A percentile compares a stretch with the other conserved stretches of the same genome.
phyloP scores from a whole-genome alignment of 2,888 invertebrate genomes.

The Lepidonotus clava region DNA sequence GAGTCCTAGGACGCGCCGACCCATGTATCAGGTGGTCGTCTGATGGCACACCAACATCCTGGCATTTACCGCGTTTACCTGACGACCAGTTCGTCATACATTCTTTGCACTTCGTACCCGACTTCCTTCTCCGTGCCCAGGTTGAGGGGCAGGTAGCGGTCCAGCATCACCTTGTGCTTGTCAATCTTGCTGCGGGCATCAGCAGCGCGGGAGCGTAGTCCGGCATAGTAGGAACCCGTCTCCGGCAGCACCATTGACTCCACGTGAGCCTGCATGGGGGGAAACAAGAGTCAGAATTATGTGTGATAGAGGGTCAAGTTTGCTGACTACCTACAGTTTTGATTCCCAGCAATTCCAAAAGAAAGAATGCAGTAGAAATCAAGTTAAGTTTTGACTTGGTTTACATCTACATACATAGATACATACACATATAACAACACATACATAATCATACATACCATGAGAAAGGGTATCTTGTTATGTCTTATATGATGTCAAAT shows the following conservation, averaged over 20 bases:
- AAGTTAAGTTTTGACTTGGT: no score
- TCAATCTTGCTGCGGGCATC: conserved; percentile 62
- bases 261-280: not conserved
- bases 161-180: conserved; percentile 61
- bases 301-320: not conserved
- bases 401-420: no score
- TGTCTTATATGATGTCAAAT: no score
- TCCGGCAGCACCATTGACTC: conserved; percentile 40
- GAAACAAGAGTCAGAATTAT: not conserved
- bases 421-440: no score
- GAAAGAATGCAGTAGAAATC: no score
- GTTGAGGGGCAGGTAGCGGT: conserved; percentile 65
- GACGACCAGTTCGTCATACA: conserved; percentile 64
- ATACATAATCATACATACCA: no score
- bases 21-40: not conserved
- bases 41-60: conserved; percentile 44
- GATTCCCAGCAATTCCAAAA: no score
- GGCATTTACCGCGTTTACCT: conserved; percentile 60
- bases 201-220: conserved; percentile 58
- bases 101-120: conserved; percentile 62
- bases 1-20: no score
- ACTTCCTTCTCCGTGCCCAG: conserved; percentile 64
- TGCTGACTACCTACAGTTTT: not conserved
- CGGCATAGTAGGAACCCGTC: not conserved
- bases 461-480: no score